Evolutionary conservation across 2,797 vertebrate species (phyloP).

Genomic region (Macropodus opercularis): DNA sequence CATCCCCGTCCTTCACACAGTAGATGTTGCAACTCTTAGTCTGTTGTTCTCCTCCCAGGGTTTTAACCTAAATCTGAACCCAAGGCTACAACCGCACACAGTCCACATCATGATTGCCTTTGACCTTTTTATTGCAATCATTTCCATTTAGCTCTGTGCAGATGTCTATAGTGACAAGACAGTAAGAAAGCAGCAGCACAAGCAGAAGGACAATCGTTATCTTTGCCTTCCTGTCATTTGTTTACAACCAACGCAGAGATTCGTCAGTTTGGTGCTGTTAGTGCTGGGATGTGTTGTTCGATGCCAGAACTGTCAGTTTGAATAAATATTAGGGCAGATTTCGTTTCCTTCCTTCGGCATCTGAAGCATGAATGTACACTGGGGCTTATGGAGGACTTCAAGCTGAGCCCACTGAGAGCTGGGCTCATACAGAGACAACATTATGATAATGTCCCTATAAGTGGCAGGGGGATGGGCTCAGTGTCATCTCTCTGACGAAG

Average conservation of each 20-base stretch:
- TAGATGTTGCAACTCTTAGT: slow-evolving; percentile 7
- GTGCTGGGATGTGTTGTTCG: slow-evolving; percentile 51
- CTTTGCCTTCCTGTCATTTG: slow-evolving; percentile 48
- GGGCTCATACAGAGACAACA: slow-evolving; percentile 58
- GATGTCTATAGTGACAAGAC: slow-evolving; percentile 44
- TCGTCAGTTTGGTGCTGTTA: slow-evolving; percentile 59
- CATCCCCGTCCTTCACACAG: slow-evolving; percentile 15
- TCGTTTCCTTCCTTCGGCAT: slow-evolving; percentile 45
- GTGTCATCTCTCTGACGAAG: slow-evolving; percentile 64
- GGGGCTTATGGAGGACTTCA: slow-evolving; percentile 49
- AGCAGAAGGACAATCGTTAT: slow-evolving; percentile 59
- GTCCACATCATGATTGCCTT: slow-evolving; percentile 26
- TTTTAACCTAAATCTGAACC: background rate
- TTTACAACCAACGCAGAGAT: slow-evolving; percentile 58
- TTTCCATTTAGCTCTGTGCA: slow-evolving; percentile 20
- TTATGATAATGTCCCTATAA: slow-evolving; percentile 75
- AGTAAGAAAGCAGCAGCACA: slow-evolving; percentile 50
- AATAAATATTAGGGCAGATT: slow-evolving; percentile 56
- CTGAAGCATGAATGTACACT: slow-evolving; percentile 40
- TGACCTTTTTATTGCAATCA: slow-evolving; percentile 10
- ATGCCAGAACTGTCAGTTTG: slow-evolving; percentile 60
- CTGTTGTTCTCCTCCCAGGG: background rate
- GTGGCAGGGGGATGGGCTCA: slow-evolving; percentile 66
- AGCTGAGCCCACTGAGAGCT: slow-evolving; percentile 63
- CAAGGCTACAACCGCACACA: background rate